phyloP scores from a whole-genome alignment of 2,888 invertebrate species.

The Meta bourneti region DNA sequence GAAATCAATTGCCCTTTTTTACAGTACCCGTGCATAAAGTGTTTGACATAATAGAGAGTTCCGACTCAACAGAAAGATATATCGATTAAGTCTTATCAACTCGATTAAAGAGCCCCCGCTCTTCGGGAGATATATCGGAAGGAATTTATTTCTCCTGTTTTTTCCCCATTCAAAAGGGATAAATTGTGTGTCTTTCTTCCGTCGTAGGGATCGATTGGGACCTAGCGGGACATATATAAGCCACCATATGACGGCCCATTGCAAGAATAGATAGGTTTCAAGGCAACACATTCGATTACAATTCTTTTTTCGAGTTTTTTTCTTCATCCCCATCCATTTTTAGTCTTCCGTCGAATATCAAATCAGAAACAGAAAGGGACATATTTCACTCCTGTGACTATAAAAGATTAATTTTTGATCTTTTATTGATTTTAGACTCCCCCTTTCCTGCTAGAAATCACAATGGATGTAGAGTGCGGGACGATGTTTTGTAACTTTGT shows the following conservation, averaged over 20 bases:
- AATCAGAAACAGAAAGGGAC: slow-evolving; percentile 33
- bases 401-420: slow-evolving; percentile 56
- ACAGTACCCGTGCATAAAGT: slow-evolving; percentile 30
- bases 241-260: slow-evolving; percentile 29
- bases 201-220: background rate
- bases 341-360: slow-evolving; percentile 25
- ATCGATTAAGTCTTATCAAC: slow-evolving; percentile 64
- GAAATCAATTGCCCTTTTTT: slow-evolving; percentile 43
- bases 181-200: slow-evolving; percentile 54
- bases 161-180: slow-evolving; percentile 52
- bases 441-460: background rate
- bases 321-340: background rate
- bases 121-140: slow-evolving; percentile 23
- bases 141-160: background rate
- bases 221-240: slow-evolving; percentile 22
- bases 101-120: slow-evolving; percentile 44
- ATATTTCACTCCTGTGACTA: slow-evolving; percentile 47
- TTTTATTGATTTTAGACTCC: slow-evolving; percentile 19
- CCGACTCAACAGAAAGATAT: slow-evolving; percentile 14
- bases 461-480: background rate
- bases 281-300: slow-evolving; percentile 51
- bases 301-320: slow-evolving; percentile 23
- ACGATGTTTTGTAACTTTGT: slow-evolving; percentile 5
- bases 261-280: slow-evolving; percentile 48
- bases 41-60: slow-evolving; percentile 64